Evolutionary conservation across 2,888 invertebrate species (phyloP), one percentile per base, ranked within the genome.

Genomic region (Pyrrhosoma nymphula): DNA sequence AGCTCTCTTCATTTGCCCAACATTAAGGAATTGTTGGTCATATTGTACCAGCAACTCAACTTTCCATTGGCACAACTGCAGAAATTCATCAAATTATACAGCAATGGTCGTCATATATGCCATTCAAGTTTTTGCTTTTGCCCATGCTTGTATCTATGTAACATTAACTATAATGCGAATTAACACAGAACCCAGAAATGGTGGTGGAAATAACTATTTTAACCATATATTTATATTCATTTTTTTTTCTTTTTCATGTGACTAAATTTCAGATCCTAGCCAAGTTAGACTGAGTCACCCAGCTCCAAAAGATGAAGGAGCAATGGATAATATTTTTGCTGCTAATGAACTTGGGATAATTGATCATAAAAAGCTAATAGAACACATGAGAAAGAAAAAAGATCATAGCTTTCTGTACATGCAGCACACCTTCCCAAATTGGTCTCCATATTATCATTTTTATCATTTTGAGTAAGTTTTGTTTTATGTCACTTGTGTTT

Each of bases 391-490:
- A 75, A 96, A 96, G 1, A 97, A 97, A 95, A 97, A 97, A 0
- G 97, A 97, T n/a, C 97, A 97, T 95, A 97, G 97, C 16, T 99
- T 98, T 96, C 97, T 98, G 10, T 99, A 99, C 96, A 98, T 99
- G 97, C 97, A 98, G 16, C 98, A 98, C 96, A 98, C 98, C 88
- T 98, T 98, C 0, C 98, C 98, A n/a, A 97, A 98, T 95, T 97
- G 98, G 10, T 98, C 98, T 95, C 98, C 98, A 96, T 97, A 97
- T 96, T 98, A 98, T 96, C 98, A 98, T 6, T 98, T 98, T 0
- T 98, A 98, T 96, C 98, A 98, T 95, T 97, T 98, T 69, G 98
- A 97, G 98, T 98, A 97, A 97, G 97, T 89, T 56, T 63, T 39
- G 88, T 75, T 39, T 90, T 26, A 47, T 95, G 14, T 39, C 47